Conservation (phyloP, 2,113 vertebrate species). For the Alces alces region DNA sequence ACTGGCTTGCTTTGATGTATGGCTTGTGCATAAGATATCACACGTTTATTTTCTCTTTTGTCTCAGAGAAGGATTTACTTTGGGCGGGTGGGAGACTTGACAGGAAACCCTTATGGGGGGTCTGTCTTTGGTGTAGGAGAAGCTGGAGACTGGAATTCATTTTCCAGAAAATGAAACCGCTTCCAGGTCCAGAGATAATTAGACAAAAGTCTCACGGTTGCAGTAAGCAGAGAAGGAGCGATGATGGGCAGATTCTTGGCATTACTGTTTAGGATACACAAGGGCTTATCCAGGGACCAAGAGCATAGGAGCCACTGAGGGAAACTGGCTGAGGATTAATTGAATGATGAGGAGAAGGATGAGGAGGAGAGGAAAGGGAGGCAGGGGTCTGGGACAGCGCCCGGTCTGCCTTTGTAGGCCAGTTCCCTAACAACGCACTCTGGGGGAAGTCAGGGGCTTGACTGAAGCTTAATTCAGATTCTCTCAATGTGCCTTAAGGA, state of each 20-base stretch:
- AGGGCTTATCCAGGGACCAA: slow-evolving; percentile 18
- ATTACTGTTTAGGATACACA: background rate
- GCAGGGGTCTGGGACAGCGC: slow-evolving; percentile 54
- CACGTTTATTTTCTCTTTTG: background rate
- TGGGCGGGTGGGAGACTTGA: background rate
- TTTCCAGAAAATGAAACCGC: slow-evolving; percentile 28
- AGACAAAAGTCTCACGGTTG: slow-evolving; percentile 43
- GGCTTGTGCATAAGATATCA: background rate
- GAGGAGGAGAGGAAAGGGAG: slow-evolving; percentile 43
- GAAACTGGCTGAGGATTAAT: slow-evolving; percentile 20
- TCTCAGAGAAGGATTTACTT: background rate
- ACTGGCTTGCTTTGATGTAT: background rate
- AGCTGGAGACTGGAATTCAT: background rate
- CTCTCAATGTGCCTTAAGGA: slow-evolving; percentile 70
- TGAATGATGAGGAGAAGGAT: slow-evolving; percentile 44
- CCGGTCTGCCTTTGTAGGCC: slow-evolving; percentile 58
- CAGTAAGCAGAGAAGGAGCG: background rate
- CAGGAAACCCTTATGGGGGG: background rate
- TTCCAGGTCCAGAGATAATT: slow-evolving; percentile 45
- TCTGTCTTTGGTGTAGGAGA: background rate
- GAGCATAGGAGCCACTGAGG: slow-evolving; percentile 2
- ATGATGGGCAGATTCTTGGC: slow-evolving; percentile 57
- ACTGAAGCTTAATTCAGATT: slow-evolving; percentile 66
- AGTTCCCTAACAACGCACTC: slow-evolving; percentile 61
- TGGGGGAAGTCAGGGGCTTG: slow-evolving; percentile 46